These are phyloP conservation scores for Carcina quercana DNA, from an alignment of 2,888 invertebrate species.

Conservation along the genomic window DNA sequence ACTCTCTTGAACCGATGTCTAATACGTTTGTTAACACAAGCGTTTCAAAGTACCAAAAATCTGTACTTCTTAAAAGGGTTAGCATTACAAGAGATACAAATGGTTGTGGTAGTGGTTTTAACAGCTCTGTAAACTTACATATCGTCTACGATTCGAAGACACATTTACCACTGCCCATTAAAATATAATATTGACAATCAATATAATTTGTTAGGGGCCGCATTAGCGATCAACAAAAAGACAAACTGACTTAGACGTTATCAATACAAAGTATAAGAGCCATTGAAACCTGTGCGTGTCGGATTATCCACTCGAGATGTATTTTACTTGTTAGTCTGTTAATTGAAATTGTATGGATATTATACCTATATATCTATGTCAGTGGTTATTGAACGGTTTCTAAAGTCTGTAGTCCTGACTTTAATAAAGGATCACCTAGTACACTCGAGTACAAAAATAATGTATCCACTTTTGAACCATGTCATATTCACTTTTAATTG, in stretches of 20 bases:
- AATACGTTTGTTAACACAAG: no score
- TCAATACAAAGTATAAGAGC: conserved; percentile 13
- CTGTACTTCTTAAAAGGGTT: not conserved
- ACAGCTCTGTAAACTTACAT: conserved; percentile 13
- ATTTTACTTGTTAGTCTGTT: no score
- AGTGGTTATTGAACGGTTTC: no score
- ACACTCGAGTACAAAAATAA: no score
- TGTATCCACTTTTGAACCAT: no score
- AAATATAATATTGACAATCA: conserved; percentile 23
- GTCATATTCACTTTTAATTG: no score
- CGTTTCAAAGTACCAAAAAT: not conserved
- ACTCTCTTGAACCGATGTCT: no score
- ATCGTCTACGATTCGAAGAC: conserved; percentile 1
- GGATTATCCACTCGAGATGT: no score
- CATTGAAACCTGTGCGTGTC: not conserved
- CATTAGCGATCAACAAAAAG: conserved; percentile 11
- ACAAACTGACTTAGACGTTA: conserved; percentile 10
- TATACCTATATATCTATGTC: no score
- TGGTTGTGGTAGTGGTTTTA: conserved; percentile 3
- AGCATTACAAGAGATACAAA: conserved; percentile 2
- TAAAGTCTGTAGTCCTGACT: no score
- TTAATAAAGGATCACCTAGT: no score
- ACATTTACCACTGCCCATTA: conserved; percentile 22
- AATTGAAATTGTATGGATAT: no score
- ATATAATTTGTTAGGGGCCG: conserved; percentile 20